Conservation (phyloP, 2,797 vertebrate genomes). For the Catostomus latipinnis region DNA sequence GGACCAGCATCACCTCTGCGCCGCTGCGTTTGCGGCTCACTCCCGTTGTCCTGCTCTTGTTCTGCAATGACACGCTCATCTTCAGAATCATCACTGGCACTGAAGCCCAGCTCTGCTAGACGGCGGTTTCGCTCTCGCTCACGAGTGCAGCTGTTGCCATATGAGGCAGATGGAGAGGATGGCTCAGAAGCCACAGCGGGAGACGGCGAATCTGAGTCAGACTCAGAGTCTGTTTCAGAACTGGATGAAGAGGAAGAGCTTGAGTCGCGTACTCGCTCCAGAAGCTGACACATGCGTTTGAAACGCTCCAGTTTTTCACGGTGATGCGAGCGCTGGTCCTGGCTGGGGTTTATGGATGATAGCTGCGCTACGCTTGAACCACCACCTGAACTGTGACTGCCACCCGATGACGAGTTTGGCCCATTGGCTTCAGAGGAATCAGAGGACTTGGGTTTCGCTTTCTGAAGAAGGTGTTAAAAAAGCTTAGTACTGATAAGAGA, state of each 20-base stretch:
- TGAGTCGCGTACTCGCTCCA: constrained; percentile 85
- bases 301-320: constrained; percentile 91
- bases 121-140: constrained; percentile 73
- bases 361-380: constrained; percentile 60
- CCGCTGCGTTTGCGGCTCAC: constrained; percentile 58
- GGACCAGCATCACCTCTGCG: constrained; percentile 67
- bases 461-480: constrained; percentile 66
- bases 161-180: constrained; percentile 59
- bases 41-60: constrained; percentile 57
- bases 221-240: constrained; percentile 81
- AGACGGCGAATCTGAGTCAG: constrained; percentile 79
- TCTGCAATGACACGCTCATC: constrained; percentile 67
- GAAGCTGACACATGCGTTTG: constrained; percentile 89
- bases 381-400: constrained; percentile 56
- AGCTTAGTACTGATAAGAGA: not conserved
- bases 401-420: constrained; percentile 63
- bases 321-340: constrained; percentile 85
- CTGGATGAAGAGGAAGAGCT: constrained; percentile 85
- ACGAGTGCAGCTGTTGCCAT: constrained; percentile 67
- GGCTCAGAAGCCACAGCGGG: constrained; percentile 68
- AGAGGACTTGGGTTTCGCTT: constrained; percentile 80
- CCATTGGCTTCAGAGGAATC: constrained; percentile 74
- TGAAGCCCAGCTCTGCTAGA: constrained; percentile 81
- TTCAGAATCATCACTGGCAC: constrained; percentile 83
- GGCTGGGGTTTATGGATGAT: constrained; percentile 61